phyloP scores from a whole-genome alignment of 2,113 vertebrate genomes.

The Macroglossus sobrinus region DNA sequence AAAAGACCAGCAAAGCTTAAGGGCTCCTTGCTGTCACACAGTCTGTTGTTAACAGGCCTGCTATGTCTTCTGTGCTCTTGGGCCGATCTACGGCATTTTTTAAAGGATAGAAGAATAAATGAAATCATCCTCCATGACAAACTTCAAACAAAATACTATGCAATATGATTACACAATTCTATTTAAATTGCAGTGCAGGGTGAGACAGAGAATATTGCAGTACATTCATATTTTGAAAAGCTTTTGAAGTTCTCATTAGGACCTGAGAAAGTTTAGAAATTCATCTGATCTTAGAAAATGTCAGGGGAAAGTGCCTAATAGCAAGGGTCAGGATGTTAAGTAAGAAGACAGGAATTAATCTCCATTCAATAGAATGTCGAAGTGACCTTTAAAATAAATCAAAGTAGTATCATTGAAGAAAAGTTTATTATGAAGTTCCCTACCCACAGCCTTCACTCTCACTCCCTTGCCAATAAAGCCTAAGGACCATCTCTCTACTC shows the following conservation, averaged over 20 bases:
- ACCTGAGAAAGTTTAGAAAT: conserved; percentile 15
- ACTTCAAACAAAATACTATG: not conserved
- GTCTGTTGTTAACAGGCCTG: not conserved
- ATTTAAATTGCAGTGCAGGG: not conserved
- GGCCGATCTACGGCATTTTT: not conserved
- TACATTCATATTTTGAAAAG: not conserved
- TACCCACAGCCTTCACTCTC: not conserved
- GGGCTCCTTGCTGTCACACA: not conserved
- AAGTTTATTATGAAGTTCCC: not conserved
- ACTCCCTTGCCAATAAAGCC: not conserved
- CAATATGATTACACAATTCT: not conserved
- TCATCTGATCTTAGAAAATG: conserved; percentile 54
- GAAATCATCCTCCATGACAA: not conserved
- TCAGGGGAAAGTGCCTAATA: conserved; percentile 43
- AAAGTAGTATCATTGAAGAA: not conserved
- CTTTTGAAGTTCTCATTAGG: conserved; percentile 37
- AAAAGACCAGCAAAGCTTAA: not conserved
- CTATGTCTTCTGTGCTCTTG: not conserved
- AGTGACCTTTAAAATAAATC: conserved; percentile 44
- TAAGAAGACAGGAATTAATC: conserved; percentile 51
- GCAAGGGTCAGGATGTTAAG: conserved; percentile 46
- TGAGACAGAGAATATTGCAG: not conserved
- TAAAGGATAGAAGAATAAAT: not conserved
- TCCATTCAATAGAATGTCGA: conserved; percentile 28
- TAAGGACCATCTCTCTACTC: not conserved